phyloP scores from a whole-genome alignment of 1,140 invertebrate species.

The Himalopsyche phryganea region DNA sequence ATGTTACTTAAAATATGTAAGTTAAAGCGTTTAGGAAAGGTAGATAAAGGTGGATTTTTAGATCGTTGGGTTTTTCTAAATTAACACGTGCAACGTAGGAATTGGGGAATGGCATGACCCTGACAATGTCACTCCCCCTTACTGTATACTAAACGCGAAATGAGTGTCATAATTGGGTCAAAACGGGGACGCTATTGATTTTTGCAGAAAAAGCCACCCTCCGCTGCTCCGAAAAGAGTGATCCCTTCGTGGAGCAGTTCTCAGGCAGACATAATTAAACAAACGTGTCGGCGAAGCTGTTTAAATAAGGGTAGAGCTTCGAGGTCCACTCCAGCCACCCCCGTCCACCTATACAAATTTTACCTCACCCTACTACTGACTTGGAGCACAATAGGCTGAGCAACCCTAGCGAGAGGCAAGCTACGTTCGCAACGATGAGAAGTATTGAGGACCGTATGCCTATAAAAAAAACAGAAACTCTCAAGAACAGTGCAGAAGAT shows the following conservation, averaged over 20 bases:
- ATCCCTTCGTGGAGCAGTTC: conserved; percentile 16
- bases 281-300: conserved; percentile 30
- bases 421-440: neutral
- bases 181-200: neutral
- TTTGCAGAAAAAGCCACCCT: neutral
- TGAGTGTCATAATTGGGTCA: neutral
- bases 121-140: no score
- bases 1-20: no score
- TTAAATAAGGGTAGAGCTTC: conserved; percentile 24
- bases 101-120: no score
- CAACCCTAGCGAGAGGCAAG: neutral
- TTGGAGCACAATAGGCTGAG: neutral
- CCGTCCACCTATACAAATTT: no score
- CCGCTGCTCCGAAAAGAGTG: conserved; percentile 8
- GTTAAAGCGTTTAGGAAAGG: no score
- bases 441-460: no score
- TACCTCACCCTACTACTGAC: no score
- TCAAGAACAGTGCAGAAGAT: no score
- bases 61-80: no score
- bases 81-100: no score
- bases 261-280: conserved; percentile 30
- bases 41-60: no score
- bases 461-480: no score
- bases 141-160: neutral
- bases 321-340: conserved; percentile 2